Conservation (phyloP, 2,797 vertebrate species). For the Mormyrus hasselquistii region DNA sequence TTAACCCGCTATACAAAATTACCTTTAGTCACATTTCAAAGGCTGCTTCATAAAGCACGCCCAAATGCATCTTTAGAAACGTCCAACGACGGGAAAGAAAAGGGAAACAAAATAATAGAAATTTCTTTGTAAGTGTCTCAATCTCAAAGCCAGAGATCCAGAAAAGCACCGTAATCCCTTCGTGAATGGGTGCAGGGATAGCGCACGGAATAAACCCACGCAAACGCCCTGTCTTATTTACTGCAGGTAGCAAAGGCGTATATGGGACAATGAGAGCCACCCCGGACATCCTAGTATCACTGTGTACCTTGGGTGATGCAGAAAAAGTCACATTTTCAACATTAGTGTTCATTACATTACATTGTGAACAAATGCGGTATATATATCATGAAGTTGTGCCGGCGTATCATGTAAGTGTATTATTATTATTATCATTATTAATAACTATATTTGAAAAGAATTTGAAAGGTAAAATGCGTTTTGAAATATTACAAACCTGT, state of each 20-base stretch:
- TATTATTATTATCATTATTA: neutral
- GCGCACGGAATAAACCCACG: neutral
- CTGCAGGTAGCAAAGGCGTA: constrained; percentile 18
- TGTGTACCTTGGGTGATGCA: neutral
- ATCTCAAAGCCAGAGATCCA: constrained; percentile 49
- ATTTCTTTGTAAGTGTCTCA: constrained; percentile 48
- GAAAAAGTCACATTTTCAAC: neutral
- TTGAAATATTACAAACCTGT: neutral
- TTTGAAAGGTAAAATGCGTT: neutral
- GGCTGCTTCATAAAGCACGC: constrained; percentile 48
- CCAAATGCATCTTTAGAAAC: constrained; percentile 59
- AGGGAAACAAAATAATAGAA: constrained; percentile 51
- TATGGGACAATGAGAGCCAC: neutral
- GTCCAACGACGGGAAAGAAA: constrained; percentile 42
- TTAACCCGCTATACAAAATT: constrained; percentile 34
- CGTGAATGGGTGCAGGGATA: constrained; percentile 50
- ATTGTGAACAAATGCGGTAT: neutral
- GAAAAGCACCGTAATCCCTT: constrained; percentile 56
- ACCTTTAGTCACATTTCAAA: constrained; percentile 43
- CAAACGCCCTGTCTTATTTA: neutral
- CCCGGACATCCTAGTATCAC: neutral
- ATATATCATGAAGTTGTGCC: neutral
- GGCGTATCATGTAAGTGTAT: neutral
- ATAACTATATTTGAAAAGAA: neutral
- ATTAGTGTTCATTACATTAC: neutral